Conservation (phyloP, 2,888 invertebrate genomes). For the Tipula unca region DNA sequence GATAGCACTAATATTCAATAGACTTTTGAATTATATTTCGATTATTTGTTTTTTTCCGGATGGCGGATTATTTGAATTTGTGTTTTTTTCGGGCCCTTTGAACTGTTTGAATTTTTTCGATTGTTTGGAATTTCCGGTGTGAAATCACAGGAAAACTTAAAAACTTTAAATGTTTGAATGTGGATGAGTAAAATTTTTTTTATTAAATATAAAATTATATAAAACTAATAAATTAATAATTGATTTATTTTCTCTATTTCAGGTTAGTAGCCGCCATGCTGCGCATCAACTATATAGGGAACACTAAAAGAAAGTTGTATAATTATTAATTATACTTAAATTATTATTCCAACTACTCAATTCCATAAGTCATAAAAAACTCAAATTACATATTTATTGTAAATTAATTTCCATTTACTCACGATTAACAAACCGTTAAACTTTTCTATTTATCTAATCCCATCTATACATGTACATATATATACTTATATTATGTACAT, state of each 20-base stretch:
- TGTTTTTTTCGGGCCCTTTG: too few species aligned
- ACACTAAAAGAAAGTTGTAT: background rate
- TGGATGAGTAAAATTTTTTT: too few species aligned
- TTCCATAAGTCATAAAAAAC: background rate
- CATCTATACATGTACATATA: background rate
- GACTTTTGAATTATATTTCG: too few species aligned
- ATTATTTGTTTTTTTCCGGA: too few species aligned
- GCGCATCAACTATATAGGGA: background rate
- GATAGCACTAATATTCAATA: too few species aligned
- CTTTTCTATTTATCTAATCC: background rate
- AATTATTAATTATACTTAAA: background rate
- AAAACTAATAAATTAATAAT: too few species aligned
- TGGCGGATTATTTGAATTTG: too few species aligned
- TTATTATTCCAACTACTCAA: background rate
- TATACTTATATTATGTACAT: background rate
- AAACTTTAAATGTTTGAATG: too few species aligned
- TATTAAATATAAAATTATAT: too few species aligned
- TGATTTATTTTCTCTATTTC: background rate
- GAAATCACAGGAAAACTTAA: too few species aligned
- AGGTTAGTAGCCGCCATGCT: background rate
- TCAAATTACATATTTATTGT: background rate
- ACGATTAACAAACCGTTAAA: background rate
- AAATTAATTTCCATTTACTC: background rate
- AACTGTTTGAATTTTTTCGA: too few species aligned
- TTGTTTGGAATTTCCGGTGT: too few species aligned